A percentile compares a stretch with the other conserved stretches of the same genome.
These are phyloP conservation scores for Eupelmus urozonus DNA, from an alignment of 2,888 invertebrate genomes.

Conservation along the genomic window DNA sequence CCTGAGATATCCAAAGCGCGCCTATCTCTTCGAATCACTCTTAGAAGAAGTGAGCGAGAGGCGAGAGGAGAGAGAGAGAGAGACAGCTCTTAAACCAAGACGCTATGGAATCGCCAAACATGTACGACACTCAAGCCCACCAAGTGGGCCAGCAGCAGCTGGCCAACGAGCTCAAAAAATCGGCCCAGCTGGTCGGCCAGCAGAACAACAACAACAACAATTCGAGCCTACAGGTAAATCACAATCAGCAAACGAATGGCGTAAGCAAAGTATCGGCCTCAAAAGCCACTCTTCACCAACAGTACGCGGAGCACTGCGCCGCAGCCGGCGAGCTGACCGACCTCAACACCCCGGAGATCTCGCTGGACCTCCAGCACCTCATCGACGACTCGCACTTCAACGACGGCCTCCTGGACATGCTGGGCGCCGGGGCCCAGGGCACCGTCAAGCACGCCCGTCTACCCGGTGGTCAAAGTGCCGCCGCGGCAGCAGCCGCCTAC, in stretches of 20 bases:
- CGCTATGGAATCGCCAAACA: constrained; percentile 93
- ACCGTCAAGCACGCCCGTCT: constrained; percentile 77
- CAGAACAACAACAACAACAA: constrained; percentile 77
- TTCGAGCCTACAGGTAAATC: constrained; percentile 78
- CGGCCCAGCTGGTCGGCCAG: constrained; percentile 78
- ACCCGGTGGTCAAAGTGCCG: constrained; percentile 80
- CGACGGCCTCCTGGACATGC: constrained; percentile 91
- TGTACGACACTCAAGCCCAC: constrained; percentile 86
- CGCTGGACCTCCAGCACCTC: constrained; percentile 92
- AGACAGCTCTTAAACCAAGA: constrained; percentile 27
- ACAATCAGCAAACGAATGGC: constrained; percentile 78
- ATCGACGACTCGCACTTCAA: constrained; percentile 94
- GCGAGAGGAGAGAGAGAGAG: constrained; percentile 67
- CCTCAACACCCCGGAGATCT: constrained; percentile 94
- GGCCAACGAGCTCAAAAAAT: constrained; percentile 82
- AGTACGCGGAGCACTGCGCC: constrained; percentile 84
- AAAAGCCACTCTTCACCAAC: constrained; percentile 84
- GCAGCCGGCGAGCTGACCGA: constrained; percentile 88
- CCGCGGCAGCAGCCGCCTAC: constrained; percentile 81
- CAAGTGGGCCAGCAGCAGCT: constrained; percentile 75
- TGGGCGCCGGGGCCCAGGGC: constrained; percentile 79
- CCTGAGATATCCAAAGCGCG: neutral
- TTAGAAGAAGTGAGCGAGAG: too few species aligned
- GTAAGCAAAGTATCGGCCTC: constrained; percentile 76
- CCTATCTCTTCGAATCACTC: neutral